These are phyloP conservation scores for Amblyjoppa fuscipennis DNA, from an alignment of 2,888 invertebrate species.

Conservation along the genomic window DNA sequence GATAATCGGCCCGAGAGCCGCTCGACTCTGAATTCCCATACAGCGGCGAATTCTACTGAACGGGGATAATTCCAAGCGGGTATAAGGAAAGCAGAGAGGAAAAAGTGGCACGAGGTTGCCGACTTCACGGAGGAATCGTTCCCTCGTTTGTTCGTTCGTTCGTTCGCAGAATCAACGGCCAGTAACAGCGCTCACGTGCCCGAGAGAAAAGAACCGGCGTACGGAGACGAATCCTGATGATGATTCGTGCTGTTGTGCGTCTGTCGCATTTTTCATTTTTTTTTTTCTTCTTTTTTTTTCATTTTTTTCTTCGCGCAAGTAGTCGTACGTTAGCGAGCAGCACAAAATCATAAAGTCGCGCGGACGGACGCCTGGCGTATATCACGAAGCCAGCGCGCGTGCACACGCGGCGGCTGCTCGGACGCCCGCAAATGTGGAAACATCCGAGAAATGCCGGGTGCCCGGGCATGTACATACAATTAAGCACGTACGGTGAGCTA, in stretches of 20 bases:
- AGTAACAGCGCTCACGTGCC: not conserved
- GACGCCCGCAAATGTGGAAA: slow-evolving; percentile 57
- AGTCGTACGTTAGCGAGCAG: slow-evolving; percentile 23
- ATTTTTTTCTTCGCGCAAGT: not conserved
- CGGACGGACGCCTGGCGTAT: slow-evolving; percentile 11
- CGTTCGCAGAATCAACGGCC: slow-evolving; percentile 14
- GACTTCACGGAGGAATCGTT: slow-evolving; percentile 56
- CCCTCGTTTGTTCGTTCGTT: slow-evolving; percentile 27
- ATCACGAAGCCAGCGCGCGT: slow-evolving; percentile 3
- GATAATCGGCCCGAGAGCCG: slow-evolving; percentile 28
- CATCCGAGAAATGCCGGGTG: slow-evolving; percentile 59
- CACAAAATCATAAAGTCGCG: slow-evolving; percentile 43
- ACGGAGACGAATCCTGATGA: slow-evolving; percentile 34
- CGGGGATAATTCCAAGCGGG: slow-evolving; percentile 16
- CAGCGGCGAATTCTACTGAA: not conserved
- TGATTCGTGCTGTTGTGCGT: slow-evolving; percentile 41
- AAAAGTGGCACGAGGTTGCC: slow-evolving; percentile 76
- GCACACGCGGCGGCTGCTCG: slow-evolving; percentile 7
- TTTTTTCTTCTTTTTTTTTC: slow-evolving; percentile 21
- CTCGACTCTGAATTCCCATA: slow-evolving; percentile 21
- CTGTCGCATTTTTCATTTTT: slow-evolving; percentile 29
- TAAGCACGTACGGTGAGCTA: slow-evolving; percentile 57
- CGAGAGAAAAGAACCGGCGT: slow-evolving; percentile 20
- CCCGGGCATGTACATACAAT: slow-evolving; percentile 57
- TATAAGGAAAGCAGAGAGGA: slow-evolving; percentile 29